A percentile compares a stretch with the other conserved stretches of the same genome.
phyloP scores from a whole-genome alignment of 2,888 invertebrate genomes.

The Neoitamus cyanurus region DNA sequence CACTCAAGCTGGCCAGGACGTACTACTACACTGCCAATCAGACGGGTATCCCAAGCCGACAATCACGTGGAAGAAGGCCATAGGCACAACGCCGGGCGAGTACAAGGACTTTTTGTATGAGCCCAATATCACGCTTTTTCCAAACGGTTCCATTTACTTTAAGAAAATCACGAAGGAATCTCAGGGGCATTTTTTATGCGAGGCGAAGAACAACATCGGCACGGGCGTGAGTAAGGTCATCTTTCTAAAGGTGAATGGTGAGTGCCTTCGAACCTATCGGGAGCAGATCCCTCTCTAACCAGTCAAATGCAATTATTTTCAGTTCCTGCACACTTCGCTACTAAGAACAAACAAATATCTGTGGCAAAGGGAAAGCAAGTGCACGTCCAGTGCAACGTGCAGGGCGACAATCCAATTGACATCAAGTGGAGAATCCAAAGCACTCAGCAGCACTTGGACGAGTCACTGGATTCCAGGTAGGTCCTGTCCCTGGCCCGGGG shows the following conservation, averaged over 20 bases:
- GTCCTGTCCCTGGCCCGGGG: background rate
- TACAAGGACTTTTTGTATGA: constrained; percentile 86
- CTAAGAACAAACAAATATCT: constrained; percentile 84
- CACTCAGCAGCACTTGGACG: constrained; percentile 79
- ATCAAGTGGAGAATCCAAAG: constrained; percentile 80
- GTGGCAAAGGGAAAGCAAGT: constrained; percentile 86
- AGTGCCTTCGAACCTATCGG: constrained; percentile 52
- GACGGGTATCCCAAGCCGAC: constrained; percentile 91
- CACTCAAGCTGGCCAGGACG: constrained; percentile 84
- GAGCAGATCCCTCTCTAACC: constrained; percentile 54
- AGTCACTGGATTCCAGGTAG: constrained; percentile 77
- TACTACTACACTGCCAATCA: constrained; percentile 88
- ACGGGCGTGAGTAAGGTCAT: constrained; percentile 93
- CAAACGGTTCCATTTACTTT: constrained; percentile 87
- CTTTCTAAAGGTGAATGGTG: constrained; percentile 89
- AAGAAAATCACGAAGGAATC: constrained; percentile 85
- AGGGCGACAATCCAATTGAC: constrained; percentile 88
- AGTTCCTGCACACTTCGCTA: constrained; percentile 86
- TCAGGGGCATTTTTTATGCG: constrained; percentile 92
- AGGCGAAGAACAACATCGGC: constrained; percentile 92
- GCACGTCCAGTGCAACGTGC: constrained; percentile 85
- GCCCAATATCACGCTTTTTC: constrained; percentile 79
- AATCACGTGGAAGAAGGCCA: constrained; percentile 90
- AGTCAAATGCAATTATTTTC: constrained; percentile 55
- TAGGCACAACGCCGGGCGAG: constrained; percentile 81